Conservation (phyloP, 2,113 vertebrate genomes). For the Benitochromis conjunctus region DNA sequence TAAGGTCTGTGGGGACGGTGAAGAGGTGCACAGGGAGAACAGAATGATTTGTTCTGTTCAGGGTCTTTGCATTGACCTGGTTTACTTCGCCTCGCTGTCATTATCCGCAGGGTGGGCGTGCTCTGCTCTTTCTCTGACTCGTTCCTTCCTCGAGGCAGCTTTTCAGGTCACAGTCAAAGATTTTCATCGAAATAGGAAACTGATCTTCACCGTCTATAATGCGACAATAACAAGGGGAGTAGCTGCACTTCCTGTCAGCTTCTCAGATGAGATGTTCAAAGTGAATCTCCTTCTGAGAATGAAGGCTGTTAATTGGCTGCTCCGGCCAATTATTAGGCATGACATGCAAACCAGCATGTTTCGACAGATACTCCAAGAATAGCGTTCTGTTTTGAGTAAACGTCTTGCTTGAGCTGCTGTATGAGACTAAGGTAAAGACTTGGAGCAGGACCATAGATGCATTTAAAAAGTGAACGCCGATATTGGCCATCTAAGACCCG, state of each 20-base stretch:
- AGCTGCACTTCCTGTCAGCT: neutral
- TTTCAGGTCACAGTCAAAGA: slow-evolving; percentile 21
- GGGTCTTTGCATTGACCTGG: slow-evolving; percentile 56
- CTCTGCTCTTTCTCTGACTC: slow-evolving; percentile 3
- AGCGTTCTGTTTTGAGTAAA: neutral
- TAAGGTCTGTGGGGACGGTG: neutral
- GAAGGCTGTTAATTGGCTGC: neutral
- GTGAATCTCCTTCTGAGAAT: neutral
- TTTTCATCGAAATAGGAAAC: neutral
- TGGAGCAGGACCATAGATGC: neutral
- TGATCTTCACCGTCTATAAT: neutral
- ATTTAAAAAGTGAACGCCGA: neutral
- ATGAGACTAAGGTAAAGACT: neutral
- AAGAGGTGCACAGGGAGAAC: slow-evolving; percentile 17
- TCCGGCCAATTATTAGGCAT: neutral
- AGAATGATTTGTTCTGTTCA: slow-evolving; percentile 42
- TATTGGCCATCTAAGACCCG: neutral
- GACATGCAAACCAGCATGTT: neutral
- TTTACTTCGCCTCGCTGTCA: slow-evolving; percentile 30
- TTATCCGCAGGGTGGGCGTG: neutral
- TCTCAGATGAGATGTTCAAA: neutral
- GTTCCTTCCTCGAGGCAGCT: slow-evolving; percentile 4
- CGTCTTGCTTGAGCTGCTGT: neutral
- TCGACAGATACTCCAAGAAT: neutral
- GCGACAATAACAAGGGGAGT: neutral